phyloP scores from a whole-genome alignment of 1,140 invertebrate genomes.

The Chymomyza costata region DNA sequence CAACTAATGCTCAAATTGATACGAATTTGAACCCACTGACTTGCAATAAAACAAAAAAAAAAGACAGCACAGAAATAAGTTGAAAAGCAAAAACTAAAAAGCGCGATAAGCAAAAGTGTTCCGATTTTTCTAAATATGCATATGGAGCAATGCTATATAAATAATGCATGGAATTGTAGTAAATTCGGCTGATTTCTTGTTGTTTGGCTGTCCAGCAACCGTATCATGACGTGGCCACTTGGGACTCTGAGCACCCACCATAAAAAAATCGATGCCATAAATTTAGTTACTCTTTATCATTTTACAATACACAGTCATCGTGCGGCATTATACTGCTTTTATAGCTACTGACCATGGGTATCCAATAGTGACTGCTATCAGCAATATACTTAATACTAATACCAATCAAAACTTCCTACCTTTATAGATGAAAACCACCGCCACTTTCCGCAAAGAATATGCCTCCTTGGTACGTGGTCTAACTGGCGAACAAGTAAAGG shows the following conservation, averaged over 20 bases:
- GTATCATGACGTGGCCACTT: slow-evolving; percentile 24
- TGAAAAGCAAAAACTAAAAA: background rate
- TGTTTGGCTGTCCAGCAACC: too few relatives aligned
- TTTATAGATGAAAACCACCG: slow-evolving; percentile 82
- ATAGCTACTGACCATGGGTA: too few relatives aligned
- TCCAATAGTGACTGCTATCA: too few relatives aligned
- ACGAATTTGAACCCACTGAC: slow-evolving; percentile 58
- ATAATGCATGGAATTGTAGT: slow-evolving; percentile 20
- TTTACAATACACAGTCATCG: background rate
- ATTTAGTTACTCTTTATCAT: slow-evolving; percentile 14
- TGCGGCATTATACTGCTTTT: background rate
- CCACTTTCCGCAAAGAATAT: slow-evolving; percentile 84
- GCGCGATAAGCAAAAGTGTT: too few relatives aligned
- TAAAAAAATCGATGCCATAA: slow-evolving; percentile 9
- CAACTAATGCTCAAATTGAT: slow-evolving; percentile 31
- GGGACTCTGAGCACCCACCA: background rate
- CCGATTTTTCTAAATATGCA: too few relatives aligned
- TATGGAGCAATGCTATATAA: slow-evolving; percentile 1
- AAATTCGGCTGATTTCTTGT: slow-evolving; percentile 9
- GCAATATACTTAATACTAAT: too few relatives aligned
- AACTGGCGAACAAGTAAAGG: slow-evolving; percentile 81
- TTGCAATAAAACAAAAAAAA: slow-evolving; percentile 17
- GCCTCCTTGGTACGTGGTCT: slow-evolving; percentile 79
- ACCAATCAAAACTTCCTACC: background rate
- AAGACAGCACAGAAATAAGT: slow-evolving; percentile 1